A percentile compares a stretch with the other conserved stretches of the same genome.
These are phyloP conservation scores for Tachysurus fulvidraco DNA, from an alignment of 2,113 vertebrate genomes.

Conservation along the genomic window DNA sequence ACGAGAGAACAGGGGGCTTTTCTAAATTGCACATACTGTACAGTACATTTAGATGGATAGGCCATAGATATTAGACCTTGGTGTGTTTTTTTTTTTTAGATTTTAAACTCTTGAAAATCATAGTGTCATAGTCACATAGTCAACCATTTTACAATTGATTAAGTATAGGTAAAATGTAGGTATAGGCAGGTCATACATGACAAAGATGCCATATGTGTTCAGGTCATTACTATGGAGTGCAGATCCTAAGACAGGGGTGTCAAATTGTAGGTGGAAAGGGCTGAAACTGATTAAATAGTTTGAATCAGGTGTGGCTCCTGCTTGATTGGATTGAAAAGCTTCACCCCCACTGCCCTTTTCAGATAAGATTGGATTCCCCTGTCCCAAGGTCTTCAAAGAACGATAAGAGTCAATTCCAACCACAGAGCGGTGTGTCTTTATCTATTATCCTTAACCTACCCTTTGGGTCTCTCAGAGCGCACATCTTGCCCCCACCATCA, in stretches of 20 bases:
- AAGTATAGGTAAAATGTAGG: not conserved
- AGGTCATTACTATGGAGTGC: slow-evolving; percentile 7
- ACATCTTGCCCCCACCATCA: not conserved
- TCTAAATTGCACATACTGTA: too few relatives aligned
- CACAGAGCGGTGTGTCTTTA: slow-evolving; percentile 49
- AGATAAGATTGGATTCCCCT: too few relatives aligned
- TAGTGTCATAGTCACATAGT: not conserved
- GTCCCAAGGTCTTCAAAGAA: slow-evolving; percentile 47
- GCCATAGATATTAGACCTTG: too few relatives aligned
- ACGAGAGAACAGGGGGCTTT: too few relatives aligned
- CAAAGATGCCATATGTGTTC: not conserved
- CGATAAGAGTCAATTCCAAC: slow-evolving; percentile 53
- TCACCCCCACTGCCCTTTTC: too few relatives aligned
- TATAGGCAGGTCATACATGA: not conserved
- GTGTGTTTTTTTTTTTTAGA: too few relatives aligned
- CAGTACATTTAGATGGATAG: not conserved
- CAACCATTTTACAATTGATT: not conserved
- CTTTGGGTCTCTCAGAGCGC: slow-evolving; percentile 52
- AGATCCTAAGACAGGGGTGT: not conserved
- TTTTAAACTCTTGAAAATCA: not conserved
- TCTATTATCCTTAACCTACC: slow-evolving; percentile 63
- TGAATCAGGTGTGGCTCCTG: too few relatives aligned
- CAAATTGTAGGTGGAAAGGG: too few relatives aligned
- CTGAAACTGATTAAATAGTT: too few relatives aligned
- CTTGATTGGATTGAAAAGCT: too few relatives aligned